Conservation (phyloP, 2,113 vertebrate species). For the Neogale vison region DNA sequence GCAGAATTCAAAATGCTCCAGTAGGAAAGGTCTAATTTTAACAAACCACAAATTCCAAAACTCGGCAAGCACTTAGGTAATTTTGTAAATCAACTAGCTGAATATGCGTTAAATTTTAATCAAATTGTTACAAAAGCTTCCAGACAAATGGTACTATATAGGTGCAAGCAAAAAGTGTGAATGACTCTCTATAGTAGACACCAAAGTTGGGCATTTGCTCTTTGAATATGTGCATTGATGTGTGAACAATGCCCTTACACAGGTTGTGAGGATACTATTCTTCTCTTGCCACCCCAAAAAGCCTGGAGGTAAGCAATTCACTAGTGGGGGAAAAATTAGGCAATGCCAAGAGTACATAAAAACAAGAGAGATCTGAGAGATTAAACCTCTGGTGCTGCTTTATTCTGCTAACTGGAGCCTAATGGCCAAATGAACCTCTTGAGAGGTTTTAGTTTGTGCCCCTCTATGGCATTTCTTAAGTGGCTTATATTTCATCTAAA, state of each 20-base stretch:
- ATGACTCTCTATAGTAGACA: background rate
- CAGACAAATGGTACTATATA: constrained; percentile 16
- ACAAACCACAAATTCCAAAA: background rate
- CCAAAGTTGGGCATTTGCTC: background rate
- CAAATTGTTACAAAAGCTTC: constrained; percentile 33
- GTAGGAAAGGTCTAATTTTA: constrained; percentile 28
- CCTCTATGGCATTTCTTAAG: background rate
- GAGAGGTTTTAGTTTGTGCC: background rate
- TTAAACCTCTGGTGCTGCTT: constrained; percentile 20
- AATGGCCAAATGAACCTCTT: background rate
- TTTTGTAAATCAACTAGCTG: constrained; percentile 30
- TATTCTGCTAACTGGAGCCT: constrained; percentile 40
- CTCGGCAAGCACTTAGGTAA: background rate
- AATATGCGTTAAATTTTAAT: constrained; percentile 16
- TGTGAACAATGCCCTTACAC: constrained; percentile 17
- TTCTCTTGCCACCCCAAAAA: constrained; percentile 32
- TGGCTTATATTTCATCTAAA: constrained; percentile 37
- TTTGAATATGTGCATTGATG: constrained; percentile 24
- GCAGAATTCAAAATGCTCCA: constrained; percentile 22
- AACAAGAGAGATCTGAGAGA: constrained; percentile 35
- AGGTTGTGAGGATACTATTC: constrained; percentile 37
- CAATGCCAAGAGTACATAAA: constrained; percentile 40
- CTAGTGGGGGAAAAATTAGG: background rate
- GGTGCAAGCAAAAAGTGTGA: constrained; percentile 34
- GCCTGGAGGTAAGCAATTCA: constrained; percentile 58